These are phyloP conservation scores for Bellardia bayeri DNA, from an alignment of 2,888 invertebrate species.

Conservation along the genomic window DNA sequence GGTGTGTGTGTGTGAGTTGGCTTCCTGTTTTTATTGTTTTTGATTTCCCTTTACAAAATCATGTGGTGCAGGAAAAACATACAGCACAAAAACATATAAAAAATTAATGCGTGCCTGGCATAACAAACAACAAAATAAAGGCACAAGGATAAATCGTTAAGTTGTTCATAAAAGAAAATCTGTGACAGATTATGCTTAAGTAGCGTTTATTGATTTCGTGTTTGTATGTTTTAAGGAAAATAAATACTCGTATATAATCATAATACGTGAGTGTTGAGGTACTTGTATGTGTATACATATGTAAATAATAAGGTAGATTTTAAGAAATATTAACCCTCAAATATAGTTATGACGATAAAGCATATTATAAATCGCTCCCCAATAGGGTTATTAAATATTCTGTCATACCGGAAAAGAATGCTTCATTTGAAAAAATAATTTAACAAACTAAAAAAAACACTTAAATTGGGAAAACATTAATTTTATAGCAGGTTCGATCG, in stretches of 20 bases:
- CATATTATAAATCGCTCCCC: neutral
- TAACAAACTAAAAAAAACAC: too few relatives aligned
- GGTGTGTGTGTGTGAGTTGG: neutral
- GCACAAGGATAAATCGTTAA: slow-evolving; percentile 58
- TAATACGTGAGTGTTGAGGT: slow-evolving; percentile 20
- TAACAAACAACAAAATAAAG: slow-evolving; percentile 48
- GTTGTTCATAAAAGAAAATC: slow-evolving; percentile 71
- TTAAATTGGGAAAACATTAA: too few relatives aligned
- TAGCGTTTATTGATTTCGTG: slow-evolving; percentile 76
- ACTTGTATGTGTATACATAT: neutral
- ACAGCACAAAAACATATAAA: slow-evolving; percentile 18
- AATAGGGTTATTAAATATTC: too few relatives aligned
- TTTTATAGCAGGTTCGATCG: too few relatives aligned
- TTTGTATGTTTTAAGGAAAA: slow-evolving; percentile 51
- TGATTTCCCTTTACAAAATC: slow-evolving; percentile 31
- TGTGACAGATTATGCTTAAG: slow-evolving; percentile 75
- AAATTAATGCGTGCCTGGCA: slow-evolving; percentile 65
- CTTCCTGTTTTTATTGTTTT: slow-evolving; percentile 45
- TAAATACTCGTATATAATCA: slow-evolving; percentile 14
- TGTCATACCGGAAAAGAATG: neutral
- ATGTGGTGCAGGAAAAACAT: neutral
- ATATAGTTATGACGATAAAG: neutral
- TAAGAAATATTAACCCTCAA: neutral
- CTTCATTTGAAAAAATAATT: neutral
- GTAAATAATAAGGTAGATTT: slow-evolving; percentile 11